phyloP scores from a whole-genome alignment of 2,888 invertebrate species.

The Pinctada fucata region DNA sequence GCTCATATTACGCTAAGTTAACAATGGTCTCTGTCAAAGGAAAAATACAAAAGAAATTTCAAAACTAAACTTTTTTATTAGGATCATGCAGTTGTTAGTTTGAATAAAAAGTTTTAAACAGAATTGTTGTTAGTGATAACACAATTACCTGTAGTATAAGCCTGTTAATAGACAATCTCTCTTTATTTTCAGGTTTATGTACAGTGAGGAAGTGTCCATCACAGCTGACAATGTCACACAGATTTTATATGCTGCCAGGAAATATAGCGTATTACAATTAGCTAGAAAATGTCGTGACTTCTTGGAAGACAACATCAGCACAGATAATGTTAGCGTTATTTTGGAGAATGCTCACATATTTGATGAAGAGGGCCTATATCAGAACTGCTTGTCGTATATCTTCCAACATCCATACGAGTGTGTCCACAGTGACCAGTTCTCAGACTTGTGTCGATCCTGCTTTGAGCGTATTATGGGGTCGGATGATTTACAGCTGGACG shows the following conservation, averaged over 20 bases:
- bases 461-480: constrained; percentile 83
- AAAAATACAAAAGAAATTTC: too few species aligned
- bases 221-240: constrained; percentile 48
- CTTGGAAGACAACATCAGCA: constrained; percentile 47
- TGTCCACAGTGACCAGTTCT: constrained; percentile 80
- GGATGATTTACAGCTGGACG: constrained; percentile 83
- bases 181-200: constrained; percentile 47
- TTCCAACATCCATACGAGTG: constrained; percentile 73
- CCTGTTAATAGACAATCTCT: too few species aligned
- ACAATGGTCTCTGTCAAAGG: too few species aligned
- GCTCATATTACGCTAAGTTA: too few species aligned
- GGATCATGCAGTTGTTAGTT: too few species aligned
- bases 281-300: constrained; percentile 42
- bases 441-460: constrained; percentile 83
- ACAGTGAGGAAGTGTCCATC: constrained; percentile 49
- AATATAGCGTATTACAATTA: constrained; percentile 43
- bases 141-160: too few species aligned
- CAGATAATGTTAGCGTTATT: constrained; percentile 51
- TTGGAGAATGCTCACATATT: constrained; percentile 54
- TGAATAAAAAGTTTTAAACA: too few species aligned
- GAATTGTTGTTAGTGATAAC: too few species aligned
- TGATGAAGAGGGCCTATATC: constrained; percentile 42
- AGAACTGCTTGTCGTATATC: constrained; percentile 48
- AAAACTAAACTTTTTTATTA: too few species aligned
- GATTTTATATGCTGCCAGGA: constrained; percentile 46